Evolutionary conservation across 1,140 invertebrate genomes (phyloP), one percentile per base, ranked within the genome.

Genomic region (Macrosteles quadrilineatus): DNA sequence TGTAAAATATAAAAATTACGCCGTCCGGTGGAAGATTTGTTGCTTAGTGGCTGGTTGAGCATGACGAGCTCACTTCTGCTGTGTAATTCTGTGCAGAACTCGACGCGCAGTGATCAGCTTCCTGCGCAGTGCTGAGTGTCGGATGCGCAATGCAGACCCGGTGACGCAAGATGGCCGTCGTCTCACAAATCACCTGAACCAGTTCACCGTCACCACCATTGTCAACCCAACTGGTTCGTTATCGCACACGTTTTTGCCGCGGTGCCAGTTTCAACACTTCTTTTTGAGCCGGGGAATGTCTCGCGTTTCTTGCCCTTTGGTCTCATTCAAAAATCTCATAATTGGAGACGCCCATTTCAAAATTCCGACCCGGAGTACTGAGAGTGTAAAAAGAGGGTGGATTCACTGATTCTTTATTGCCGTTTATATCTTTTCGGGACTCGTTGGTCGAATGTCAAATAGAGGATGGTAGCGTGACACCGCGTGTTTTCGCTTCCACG

Each of bases 181-280:
- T 14, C 32, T 36, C 32, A 36, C 32, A 36, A 36, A 36, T 36
- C 32, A 36, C 32, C 32, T 14, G 32, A 14, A 36, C 32, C 32
- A 36, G 32, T 36, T 36, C 32, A 14, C 32, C 32, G 32, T 36
- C 32, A 36, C 32, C 55, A 27, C 55, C 55, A 59, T 59, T 59
- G 55, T 59, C 55, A 59, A 11, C 55, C 6, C 47, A 25, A 25
- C 12, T 23, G 21, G 55, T 25, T 59, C 55, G 55, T 59, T 59
- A 59, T 59, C 55, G 21, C 55, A 59, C 55, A 23, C 27, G 55
- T 59, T 59, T 59, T 59, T 59, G 55, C 55, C 12, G 55, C 55
- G 47, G 47, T 50, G 47, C 47, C 47, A 50, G 6, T 50, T 50
- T 19, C 47, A 50, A 50, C 47, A 50, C 47, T 50, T 50, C 47